phyloP scores from a whole-genome alignment of 2,888 invertebrate genomes.

The Hemistola chrysoprasaria region DNA sequence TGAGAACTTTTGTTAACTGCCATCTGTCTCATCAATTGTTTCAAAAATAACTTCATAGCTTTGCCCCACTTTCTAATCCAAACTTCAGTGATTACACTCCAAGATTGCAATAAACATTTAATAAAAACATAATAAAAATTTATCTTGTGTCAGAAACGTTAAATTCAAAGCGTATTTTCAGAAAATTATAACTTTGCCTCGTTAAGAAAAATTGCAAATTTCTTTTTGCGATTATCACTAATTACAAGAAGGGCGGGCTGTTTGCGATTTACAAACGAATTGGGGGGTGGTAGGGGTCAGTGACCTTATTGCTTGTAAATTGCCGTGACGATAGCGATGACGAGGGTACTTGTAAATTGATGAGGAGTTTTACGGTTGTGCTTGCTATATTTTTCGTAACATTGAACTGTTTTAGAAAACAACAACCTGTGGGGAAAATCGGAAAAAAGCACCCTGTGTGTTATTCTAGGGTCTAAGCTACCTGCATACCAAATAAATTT shows the following conservation, averaged over 20 bases:
- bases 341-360: constrained; percentile 26
- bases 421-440: too few relatives aligned
- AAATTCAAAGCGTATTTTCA: constrained; percentile 4
- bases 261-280: constrained; percentile 51
- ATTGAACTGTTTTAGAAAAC: neutral
- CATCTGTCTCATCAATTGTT: constrained; percentile 1
- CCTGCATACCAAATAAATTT: too few relatives aligned
- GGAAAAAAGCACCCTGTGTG: too few relatives aligned
- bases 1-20: too few relatives aligned
- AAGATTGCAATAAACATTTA: constrained; percentile 24
- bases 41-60: constrained; percentile 10
- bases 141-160: constrained; percentile 14
- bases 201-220: constrained; percentile 57
- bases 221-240: constrained; percentile 66
- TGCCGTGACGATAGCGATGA: constrained; percentile 39
- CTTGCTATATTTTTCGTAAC: constrained; percentile 6
- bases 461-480: too few relatives aligned
- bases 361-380: constrained; percentile 19
- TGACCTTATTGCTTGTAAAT: constrained; percentile 46
- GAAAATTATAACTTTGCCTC: constrained; percentile 42
- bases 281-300: constrained; percentile 58
- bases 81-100: constrained; percentile 20
- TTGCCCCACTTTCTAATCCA: constrained; percentile 17
- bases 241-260: constrained; percentile 58
- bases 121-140: constrained; percentile 17